These are phyloP conservation scores for Callyntrura guangdongensis DNA, from an alignment of 2,888 invertebrate species.

Conservation along the genomic window DNA sequence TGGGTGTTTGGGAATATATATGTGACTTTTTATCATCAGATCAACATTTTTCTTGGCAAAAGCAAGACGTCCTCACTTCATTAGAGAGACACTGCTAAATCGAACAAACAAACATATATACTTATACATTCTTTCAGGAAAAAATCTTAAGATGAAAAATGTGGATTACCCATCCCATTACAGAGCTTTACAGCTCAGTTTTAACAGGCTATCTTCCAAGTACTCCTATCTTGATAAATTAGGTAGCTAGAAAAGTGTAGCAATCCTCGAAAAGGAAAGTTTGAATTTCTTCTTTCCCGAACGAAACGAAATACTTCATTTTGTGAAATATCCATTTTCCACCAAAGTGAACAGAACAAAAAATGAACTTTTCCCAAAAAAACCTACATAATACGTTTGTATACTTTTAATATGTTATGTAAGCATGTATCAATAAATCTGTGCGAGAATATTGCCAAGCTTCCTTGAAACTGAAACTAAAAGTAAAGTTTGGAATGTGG, in stretches of 20 bases:
- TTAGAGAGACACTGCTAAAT: slow-evolving; percentile 14
- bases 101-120: not conserved
- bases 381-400: no score
- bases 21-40: slow-evolving; percentile 15
- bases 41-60: slow-evolving; percentile 41
- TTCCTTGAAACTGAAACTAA: slow-evolving; percentile 1
- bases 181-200: slow-evolving; percentile 9
- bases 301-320: not conserved
- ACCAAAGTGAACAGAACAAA: not conserved
- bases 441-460: not conserved
- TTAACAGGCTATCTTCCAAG: not conserved
- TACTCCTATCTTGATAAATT: not conserved
- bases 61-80: slow-evolving; percentile 22
- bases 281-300: not conserved
- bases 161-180: not conserved
- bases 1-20: not conserved
- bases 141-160: not conserved
- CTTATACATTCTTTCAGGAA: not conserved
- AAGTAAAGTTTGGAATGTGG: slow-evolving; percentile 13
- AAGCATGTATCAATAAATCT: not conserved
- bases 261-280: slow-evolving; percentile 23
- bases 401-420: no score
- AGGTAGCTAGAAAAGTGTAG: not conserved
- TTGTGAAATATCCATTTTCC: not conserved
- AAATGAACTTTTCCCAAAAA: slow-evolving; percentile 19